Conservation (phyloP, 2,888 invertebrate species). For the Drosophila picticornis region DNA sequence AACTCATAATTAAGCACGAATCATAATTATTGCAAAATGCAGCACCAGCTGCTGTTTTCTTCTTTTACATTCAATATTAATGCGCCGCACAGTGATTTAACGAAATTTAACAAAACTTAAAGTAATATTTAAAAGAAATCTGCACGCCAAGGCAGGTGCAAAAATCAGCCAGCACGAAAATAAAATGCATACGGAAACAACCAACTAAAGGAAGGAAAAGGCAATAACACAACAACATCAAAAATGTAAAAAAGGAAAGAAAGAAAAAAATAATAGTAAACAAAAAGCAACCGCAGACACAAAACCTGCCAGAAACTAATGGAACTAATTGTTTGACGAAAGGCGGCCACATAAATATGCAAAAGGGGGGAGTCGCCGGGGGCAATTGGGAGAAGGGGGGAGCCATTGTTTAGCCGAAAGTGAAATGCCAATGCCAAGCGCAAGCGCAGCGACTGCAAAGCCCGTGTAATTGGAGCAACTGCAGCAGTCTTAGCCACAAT, state of each 20-base stretch:
- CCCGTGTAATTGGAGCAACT: conserved; percentile 72
- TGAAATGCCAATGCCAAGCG: conserved; percentile 79
- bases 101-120: conserved; percentile 58
- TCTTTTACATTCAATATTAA: conserved; percentile 12
- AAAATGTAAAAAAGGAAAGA: conserved; percentile 12
- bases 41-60: conserved; percentile 13
- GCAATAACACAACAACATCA: conserved; percentile 44
- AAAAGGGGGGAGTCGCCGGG: not conserved
- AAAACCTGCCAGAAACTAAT: conserved; percentile 67
- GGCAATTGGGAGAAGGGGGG: not conserved
- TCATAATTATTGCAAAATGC: conserved; percentile 38
- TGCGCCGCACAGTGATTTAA: conserved; percentile 38
- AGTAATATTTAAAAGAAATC: conserved; percentile 54
- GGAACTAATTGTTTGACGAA: conserved; percentile 77
- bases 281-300: conserved; percentile 24
- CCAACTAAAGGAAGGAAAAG: conserved; percentile 71
- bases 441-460: conserved; percentile 51
- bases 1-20: conserved; percentile 70
- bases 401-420: conserved; percentile 66
- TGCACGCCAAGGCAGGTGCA: conserved; percentile 52
- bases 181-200: conserved; percentile 71
- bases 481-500: conserved; percentile 25
- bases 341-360: conserved; percentile 67
- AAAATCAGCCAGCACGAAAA: conserved; percentile 59
- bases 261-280: conserved; percentile 14